Evolutionary conservation across 2,113 vertebrate genomes (phyloP), one percentile per base, ranked within the genome.

Genomic region (Ibidorhyncha struthersii): DNA sequence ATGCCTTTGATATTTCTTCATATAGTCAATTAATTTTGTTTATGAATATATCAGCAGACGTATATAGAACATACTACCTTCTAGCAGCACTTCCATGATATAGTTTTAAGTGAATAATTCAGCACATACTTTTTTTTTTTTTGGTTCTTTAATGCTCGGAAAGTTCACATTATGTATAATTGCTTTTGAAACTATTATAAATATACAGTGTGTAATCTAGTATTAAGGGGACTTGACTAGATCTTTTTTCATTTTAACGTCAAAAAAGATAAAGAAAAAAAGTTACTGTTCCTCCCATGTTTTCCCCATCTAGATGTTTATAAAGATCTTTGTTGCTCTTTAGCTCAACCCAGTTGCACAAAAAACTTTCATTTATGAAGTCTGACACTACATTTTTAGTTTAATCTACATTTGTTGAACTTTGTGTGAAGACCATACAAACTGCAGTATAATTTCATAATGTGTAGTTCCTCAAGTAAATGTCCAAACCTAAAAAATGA

Each of bases 141-240:
- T 58, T 34, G 0, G 4, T 45, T 59, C 26, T 59, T 84, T 62
- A 69, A 49, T 23, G 7, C 7, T 40, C 91, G 41, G 2, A n/a
- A 86, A 55, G 3, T 73, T 61, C 27, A 45, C 3, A 21, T 32
- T 55, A 34, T 3, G 4, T 19, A 11, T 40, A 15, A 52, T 56
- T 89, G 43, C 12, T 86, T 92, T 55, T 63, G 25, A 82, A 79
- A 71, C 1, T 15, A 55, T 17, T 76, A 52, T 36, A 74, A 66
- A 53, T 20, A 4, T 11, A 76, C 43, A 49, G 5, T 55, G 18
- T 0, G 0, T 40, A 72, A 58, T 41, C 22, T 63, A 38, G 5
- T 41, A 36, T 26, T 79, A 58, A 55, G 17, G 13, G 2, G 12
- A 59, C 2, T 5, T 21, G 5, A 32, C 61, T 72, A 36, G 6